Evolutionary conservation across 2,113 vertebrate species (phyloP), one percentile per base, ranked within the genome.

Genomic region (Dunckerocampus dactyliophorus): DNA sequence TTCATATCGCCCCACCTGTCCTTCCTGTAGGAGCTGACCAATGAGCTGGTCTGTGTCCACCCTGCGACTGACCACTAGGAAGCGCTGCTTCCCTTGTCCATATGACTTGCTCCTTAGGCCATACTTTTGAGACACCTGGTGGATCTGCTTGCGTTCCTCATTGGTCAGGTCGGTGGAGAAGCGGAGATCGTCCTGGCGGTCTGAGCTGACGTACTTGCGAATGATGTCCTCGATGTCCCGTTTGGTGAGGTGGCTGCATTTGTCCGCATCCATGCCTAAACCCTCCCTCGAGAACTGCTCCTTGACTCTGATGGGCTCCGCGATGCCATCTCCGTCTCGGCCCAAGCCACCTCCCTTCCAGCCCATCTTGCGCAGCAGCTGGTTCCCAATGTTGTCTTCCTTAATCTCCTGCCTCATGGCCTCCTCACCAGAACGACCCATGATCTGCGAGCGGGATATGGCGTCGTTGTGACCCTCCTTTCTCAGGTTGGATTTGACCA

Each of bases 381-480:
- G 95, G 72, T 97, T 99, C 52, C 97, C 96, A 0, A 98, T 97
- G 83, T 99, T 99, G 77, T 99, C 97, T 71, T 98, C 96, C 70
- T 93, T 95, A 62, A 99, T 99, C 84, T 97, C 93, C 71, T 97
- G 94, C 69, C 85, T 93, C 45, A 88, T 89, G 52, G 92, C 90
- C 54, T 97, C 94, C 56, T 93, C 92, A 0, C 91, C 91, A 0
- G 93, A 94, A n/a, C 91, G 93, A 31, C 91, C 92, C 47, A 90
- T 87, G 59, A 98, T 98, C 87, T 96, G 94, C 55, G 94, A 93
- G 62, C 95, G 91, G 37, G 95, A 97, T 84, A 99, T 95, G 52
- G 94, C 92, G 0, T 95, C 95, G 52, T 83, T 88, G 0, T 93
- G 58, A 1, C 92, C 83, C 22, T 93, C 94, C 81, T 95, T 96